Percentiles rank a stretch among this genome's conserved stretches.
phyloP scores from a whole-genome alignment of 2,888 invertebrate species.

The Herminia tarsipennalis region DNA sequence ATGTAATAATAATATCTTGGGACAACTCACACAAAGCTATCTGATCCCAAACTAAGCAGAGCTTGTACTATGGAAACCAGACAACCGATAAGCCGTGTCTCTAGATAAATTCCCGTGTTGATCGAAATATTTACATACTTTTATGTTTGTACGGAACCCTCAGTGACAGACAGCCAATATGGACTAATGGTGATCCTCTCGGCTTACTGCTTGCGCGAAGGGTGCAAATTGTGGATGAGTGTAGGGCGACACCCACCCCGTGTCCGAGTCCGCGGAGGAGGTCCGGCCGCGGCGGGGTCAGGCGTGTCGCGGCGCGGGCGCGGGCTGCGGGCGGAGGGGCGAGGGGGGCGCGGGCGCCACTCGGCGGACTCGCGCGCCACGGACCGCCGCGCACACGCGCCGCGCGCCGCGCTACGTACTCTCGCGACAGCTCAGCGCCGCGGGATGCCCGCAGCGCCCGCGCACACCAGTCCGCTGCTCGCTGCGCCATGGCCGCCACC shows the following conservation, averaged over 20 bases:
- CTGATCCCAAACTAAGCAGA: too few species aligned
- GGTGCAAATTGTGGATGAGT: too few species aligned
- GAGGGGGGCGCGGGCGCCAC: slow-evolving; percentile 28
- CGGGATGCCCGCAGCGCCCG: slow-evolving; percentile 10
- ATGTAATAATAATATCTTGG: too few species aligned
- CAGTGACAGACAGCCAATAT: neutral
- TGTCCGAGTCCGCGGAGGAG: slow-evolving; percentile 6
- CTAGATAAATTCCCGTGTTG: too few species aligned
- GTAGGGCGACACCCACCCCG: too few species aligned
- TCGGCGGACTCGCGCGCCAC: slow-evolving; percentile 56
- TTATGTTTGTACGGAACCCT: neutral
- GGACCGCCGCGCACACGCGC: slow-evolving; percentile 62
- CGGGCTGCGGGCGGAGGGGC: slow-evolving; percentile 18
- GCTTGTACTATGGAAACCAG: too few species aligned
- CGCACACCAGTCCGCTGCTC: slow-evolving; percentile 24
- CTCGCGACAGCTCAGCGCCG: slow-evolving; percentile 27
- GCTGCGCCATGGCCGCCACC: slow-evolving; percentile 54
- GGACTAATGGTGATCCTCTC: too few species aligned
- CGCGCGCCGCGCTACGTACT: slow-evolving; percentile 18
- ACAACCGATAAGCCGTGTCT: too few species aligned
- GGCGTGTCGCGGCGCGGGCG: slow-evolving; percentile 35
- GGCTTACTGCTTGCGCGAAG: too few species aligned
- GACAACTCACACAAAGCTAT: too few species aligned
- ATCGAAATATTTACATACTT: too few species aligned
- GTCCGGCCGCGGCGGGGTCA: slow-evolving; percentile 36